A percentile compares a stretch with the other conserved stretches of the same genome.
phyloP scores from a whole-genome alignment of 2,797 vertebrate species.

The Mormyrus hasselquistii region DNA sequence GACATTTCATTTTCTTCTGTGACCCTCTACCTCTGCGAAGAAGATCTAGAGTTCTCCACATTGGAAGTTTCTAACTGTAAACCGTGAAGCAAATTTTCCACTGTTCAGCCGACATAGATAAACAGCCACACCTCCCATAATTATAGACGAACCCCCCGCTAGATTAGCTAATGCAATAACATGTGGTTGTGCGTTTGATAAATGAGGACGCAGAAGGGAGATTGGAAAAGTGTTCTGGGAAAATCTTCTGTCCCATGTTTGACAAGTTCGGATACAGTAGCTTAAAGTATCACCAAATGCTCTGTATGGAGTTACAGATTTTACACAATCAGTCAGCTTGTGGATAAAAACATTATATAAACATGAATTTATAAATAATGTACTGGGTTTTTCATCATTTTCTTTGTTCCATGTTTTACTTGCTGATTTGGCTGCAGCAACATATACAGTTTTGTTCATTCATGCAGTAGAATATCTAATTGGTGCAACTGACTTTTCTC shows the following conservation, averaged over 20 bases:
- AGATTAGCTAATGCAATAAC: not conserved
- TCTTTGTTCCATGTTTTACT: not conserved
- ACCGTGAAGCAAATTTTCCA: not conserved
- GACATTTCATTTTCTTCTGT: not conserved
- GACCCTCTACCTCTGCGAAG: not conserved
- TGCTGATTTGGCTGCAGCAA: not conserved
- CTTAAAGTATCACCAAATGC: not conserved
- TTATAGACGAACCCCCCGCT: not conserved
- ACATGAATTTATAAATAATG: not conserved
- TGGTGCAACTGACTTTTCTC: not conserved
- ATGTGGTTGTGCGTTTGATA: not conserved
- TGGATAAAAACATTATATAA: not conserved
- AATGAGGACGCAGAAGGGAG: constrained; percentile 11
- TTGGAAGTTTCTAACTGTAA: not conserved
- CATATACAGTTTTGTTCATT: not conserved
- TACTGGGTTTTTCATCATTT: not conserved
- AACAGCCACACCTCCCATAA: not conserved
- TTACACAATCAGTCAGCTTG: not conserved
- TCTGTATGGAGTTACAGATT: not conserved
- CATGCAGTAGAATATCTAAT: not conserved
- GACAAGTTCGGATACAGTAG: not conserved
- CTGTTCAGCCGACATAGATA: not conserved
- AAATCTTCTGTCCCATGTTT: not conserved
- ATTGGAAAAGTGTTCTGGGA: not conserved
- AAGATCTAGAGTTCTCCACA: not conserved